Conservation (phyloP, 2,797 vertebrate species). For the Nannoperca obscura region DNA sequence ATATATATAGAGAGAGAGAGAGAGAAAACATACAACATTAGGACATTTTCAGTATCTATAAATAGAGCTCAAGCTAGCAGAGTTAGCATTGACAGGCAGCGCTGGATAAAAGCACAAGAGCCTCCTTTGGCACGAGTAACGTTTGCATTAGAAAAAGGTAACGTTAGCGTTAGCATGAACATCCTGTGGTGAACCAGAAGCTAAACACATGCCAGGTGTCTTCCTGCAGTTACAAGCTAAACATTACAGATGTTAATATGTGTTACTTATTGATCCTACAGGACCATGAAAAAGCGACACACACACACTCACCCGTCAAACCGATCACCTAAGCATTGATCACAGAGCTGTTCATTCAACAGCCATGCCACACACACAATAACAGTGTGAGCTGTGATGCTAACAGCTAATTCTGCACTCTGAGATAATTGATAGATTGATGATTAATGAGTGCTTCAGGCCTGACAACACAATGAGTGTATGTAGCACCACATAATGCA, state of each 20-base stretch:
- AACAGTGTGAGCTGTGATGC: too few species aligned
- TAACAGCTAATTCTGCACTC: not conserved
- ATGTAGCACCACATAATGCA: not conserved
- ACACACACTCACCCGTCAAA: too few species aligned
- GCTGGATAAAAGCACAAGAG: too few species aligned
- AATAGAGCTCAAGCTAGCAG: not conserved
- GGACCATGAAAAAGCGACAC: too few species aligned
- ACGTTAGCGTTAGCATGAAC: not conserved
- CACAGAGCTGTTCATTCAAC: not conserved
- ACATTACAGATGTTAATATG: not conserved
- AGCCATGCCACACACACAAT: not conserved
- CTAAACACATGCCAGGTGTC: not conserved
- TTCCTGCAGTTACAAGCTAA: not conserved
- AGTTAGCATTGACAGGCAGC: too few species aligned
- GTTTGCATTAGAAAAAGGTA: too few species aligned
- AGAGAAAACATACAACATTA: too few species aligned
- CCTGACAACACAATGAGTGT: too few species aligned
- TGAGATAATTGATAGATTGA: constrained; percentile 1
- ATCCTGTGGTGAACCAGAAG: not conserved
- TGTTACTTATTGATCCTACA: too few species aligned
- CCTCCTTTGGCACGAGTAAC: too few species aligned
- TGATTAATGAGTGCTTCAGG: not conserved
- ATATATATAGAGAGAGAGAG: too few species aligned
- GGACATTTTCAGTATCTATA: too few species aligned
- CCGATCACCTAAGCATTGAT: not conserved